These are phyloP conservation scores for Halictus rubicundus DNA, from an alignment of 1,140 invertebrate genomes.

Conservation along the genomic window DNA sequence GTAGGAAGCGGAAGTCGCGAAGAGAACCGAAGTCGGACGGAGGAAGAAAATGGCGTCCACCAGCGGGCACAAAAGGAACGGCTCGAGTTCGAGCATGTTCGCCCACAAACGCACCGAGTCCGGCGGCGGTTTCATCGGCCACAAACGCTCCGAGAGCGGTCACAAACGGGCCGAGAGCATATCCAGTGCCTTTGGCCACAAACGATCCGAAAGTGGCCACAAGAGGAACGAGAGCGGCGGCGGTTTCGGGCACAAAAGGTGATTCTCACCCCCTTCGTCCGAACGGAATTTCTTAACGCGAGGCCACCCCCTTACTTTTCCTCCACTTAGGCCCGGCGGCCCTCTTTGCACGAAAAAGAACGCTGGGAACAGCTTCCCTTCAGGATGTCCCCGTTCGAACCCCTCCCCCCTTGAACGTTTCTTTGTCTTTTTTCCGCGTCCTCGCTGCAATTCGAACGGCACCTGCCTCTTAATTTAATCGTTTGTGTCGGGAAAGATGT, in stretches of 20 bases:
- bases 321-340: no score
- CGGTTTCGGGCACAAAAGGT: slow-evolving; percentile 76
- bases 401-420: no score
- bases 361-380: not conserved
- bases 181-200: slow-evolving; percentile 79
- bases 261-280: not conserved
- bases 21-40: not conserved
- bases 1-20: slow-evolving; percentile 9
- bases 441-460: no score
- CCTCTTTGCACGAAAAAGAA: not conserved
- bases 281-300: not conserved
- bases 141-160: slow-evolving; percentile 75
- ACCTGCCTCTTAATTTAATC: no score
- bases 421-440: no score
- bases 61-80: slow-evolving; percentile 76
- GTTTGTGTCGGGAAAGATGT: no score
- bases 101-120: slow-evolving; percentile 74
- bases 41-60: slow-evolving; percentile 71
- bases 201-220: slow-evolving; percentile 75
- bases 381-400: not conserved
- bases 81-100: slow-evolving; percentile 78
- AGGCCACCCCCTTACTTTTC: no score
- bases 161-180: slow-evolving; percentile 78
- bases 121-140: slow-evolving; percentile 73
- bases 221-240: slow-evolving; percentile 73